Evolutionary conservation across 2,113 vertebrate genomes (phyloP).

Genomic region (Bagarius yarrelli): DNA sequence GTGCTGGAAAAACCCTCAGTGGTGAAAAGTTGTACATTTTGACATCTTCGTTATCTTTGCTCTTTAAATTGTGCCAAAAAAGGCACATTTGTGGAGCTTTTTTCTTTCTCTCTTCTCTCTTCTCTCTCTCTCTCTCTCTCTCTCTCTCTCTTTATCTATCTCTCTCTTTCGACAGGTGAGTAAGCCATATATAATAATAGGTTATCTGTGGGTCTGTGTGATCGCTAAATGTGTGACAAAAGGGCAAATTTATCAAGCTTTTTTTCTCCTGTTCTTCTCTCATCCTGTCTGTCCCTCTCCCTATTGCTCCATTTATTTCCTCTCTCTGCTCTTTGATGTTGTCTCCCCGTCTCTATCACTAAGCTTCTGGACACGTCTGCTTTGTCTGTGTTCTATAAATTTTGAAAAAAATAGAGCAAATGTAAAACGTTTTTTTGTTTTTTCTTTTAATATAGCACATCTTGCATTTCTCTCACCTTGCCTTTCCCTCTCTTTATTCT

Average conservation of each 20-base stretch:
- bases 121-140: not conserved
- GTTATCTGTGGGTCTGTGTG: conserved; percentile 4
- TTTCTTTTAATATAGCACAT: not conserved
- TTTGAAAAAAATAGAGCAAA: not conserved
- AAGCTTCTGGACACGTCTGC: not conserved
- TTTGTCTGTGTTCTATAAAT: not conserved
- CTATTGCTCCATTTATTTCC: not conserved
- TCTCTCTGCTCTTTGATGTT: not conserved
- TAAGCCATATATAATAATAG: conserved; percentile 7
- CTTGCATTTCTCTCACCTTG: not conserved
- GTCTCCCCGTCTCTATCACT: not conserved
- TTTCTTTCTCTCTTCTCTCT: not conserved
- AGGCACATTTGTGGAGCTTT: conserved; percentile 5
- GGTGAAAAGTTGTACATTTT: not conserved
- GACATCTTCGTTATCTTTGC: conserved; percentile 4
- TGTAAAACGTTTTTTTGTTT: not conserved
- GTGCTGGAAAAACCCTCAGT: not conserved
- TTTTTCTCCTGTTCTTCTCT: not conserved
- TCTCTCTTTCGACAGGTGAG: not conserved
- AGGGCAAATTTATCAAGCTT: conserved; percentile 20
- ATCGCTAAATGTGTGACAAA: conserved; percentile 19
- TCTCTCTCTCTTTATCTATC: not conserved
- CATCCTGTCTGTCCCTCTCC: not conserved
- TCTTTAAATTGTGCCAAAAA: conserved; percentile 9
- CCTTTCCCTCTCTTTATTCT: not conserved